Percentiles rank a stretch among this genome's conserved stretches.
Conservation (phyloP, 2,797 vertebrate species). For the Monodelphis domestica region DNA sequence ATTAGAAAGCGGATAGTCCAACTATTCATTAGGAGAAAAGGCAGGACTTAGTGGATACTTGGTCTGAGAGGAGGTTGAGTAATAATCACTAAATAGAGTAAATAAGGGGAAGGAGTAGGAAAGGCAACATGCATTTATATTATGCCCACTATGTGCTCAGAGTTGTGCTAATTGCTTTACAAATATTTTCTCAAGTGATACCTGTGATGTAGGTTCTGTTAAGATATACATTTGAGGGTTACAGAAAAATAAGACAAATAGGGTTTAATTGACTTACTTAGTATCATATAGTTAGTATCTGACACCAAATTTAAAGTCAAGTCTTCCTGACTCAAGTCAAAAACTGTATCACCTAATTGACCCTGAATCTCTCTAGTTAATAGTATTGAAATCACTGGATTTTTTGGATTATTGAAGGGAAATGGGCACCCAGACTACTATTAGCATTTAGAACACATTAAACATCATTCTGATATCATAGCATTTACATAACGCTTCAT, state of each 20-base stretch:
- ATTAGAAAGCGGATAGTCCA: constrained; percentile 41
- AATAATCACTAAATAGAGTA: neutral
- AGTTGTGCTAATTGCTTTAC: neutral
- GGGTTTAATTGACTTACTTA: neutral
- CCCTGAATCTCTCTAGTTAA: neutral
- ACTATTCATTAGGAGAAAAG: constrained; percentile 40
- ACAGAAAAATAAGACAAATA: neutral
- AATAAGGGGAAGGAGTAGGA: accelerated
- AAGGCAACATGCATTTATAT: neutral
- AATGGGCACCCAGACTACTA: neutral
- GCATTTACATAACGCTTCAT: neutral
- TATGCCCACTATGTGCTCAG: neutral
- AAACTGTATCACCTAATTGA: neutral
- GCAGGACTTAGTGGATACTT: neutral
- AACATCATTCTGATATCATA: neutral
- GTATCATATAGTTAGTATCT: neutral
- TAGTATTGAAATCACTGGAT: neutral
- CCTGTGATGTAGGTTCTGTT: neutral
- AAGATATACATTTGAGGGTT: neutral
- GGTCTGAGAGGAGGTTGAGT: neutral
- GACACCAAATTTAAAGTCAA: neutral
- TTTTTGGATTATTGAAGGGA: neutral
- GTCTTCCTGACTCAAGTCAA: neutral
- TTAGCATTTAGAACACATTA: neutral
- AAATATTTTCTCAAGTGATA: neutral